Percentiles rank a stretch among this genome's conserved stretches.
Evolutionary conservation across 2,113 vertebrate species (phyloP).

Genomic region (Sylvilagus bachmani): DNA sequence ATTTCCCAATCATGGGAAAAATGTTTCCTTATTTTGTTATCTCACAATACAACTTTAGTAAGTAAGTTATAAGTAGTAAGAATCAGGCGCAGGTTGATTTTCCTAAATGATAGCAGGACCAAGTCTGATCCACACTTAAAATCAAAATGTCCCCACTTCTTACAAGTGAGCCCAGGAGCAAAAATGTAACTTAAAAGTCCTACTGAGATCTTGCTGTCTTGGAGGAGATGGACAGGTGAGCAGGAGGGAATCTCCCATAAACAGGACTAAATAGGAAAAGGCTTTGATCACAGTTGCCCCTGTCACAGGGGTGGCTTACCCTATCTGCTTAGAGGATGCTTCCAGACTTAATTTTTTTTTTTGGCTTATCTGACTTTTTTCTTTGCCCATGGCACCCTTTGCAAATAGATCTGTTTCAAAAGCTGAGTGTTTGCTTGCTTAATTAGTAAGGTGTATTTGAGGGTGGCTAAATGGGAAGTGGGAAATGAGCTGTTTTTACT

Average conservation of each 20-base stretch:
- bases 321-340: neutral
- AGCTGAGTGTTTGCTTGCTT: constrained; percentile 37
- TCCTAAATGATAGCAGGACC: neutral
- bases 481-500: constrained; percentile 60
- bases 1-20: neutral
- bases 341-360: neutral
- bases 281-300: neutral
- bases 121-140: neutral
- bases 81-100: neutral
- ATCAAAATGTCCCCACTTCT: neutral
- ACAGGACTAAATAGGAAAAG: neutral
- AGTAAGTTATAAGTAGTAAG: neutral
- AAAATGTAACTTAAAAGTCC: neutral
- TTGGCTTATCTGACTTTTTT: neutral
- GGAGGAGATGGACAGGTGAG: neutral
- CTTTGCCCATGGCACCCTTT: neutral
- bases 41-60: constrained; percentile 13
- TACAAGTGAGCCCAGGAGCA: neutral
- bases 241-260: neutral
- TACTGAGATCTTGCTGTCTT: neutral
- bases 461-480: neutral
- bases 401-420: constrained; percentile 24
- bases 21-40: neutral
- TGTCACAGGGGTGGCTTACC: neutral
- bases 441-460: neutral